Evolutionary conservation across 2,113 vertebrate species (phyloP), one percentile per base, ranked within the genome.

Genomic region (Embiotoca jacksoni): DNA sequence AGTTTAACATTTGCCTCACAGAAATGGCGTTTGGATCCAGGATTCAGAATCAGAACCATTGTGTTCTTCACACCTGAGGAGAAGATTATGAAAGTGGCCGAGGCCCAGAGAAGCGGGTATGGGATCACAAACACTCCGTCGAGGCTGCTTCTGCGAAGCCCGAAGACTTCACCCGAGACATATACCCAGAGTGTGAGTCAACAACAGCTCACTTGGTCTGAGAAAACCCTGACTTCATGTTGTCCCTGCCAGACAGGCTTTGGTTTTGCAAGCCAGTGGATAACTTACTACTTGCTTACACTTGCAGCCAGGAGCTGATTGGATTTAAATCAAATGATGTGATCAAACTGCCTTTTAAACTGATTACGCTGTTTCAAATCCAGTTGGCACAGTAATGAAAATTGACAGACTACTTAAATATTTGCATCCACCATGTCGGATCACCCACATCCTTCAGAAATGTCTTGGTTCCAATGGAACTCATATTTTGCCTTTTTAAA

Each of bases 71-170:
- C 87, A 1, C 89, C 88, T 2, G 82, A 56, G 39, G 82, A 93
- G 67, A 92, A 63, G 74, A 10, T 64, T 0, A 92, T 95, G 91
- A 80, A 7, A 0, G 54, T 92, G 67, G 14, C 30, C 1, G 89
- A 93, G 15, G 92, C 91, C 33, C 88, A 85, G 15, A 69, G 37
- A 1, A n/a, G 23, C 1, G 94, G 95, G 3, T 94, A 95, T 16
- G 79, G 89, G 6, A 37, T 95, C 1, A 49, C 67, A 3, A 90
- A 75, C 37, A 92, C 92, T 2, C 75, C 83, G 0, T 82, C 85
- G 0, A 89, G 94, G 47, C 56, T 95, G 32, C 67, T 94, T 1
- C 47, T 95, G 32, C 65, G 94, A 68, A 88, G 78, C 44, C 70
- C 81, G 0, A 64, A 63, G 31, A 61, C 78, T 3, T 67, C 89